Evolutionary conservation across 2,888 invertebrate species (phyloP), one percentile per base, ranked within the genome.

Genomic region (Scaptomyza cyrtandrae): DNA sequence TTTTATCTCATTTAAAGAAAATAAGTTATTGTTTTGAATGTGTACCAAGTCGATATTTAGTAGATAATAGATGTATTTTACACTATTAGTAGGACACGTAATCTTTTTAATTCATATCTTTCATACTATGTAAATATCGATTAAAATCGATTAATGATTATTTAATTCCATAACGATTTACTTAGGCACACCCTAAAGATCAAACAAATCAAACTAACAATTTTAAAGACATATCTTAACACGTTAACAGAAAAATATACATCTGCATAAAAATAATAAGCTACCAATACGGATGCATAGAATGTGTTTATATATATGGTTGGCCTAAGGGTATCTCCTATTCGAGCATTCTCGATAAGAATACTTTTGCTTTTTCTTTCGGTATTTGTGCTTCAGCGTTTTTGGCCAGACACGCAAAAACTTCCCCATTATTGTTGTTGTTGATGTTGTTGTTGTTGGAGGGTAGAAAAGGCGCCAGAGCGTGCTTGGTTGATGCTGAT

Each of bases 331-430:
- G 39, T 39, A 16, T 1, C 52, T 9, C 0, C 11, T 0, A 27
- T 11, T 39, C 27, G 0, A 6, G 14, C 11, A 37, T n/a, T n/a
- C 11, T 24, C 14, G 0, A 7, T n/a, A 11, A 14, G 6, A 24
- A 37, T 1, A n/a, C 24, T 37, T 1, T 27, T n/a, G 37, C 6
- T 33, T 37, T 5, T 33, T 33, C 5, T 1, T 24, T 24, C 4
- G 24, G 24, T 24, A 24, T 24, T 24, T 35, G 56, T 24, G 24
- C 35, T 71, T 52, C 48, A 64, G 64, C 66, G 71, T 72, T 80
- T 71, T 71, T 78, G 68, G 88, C 88, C 77, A 84, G 86, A 83
- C 84, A 86, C 71, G 75, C 75, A 86, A 83, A 86, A 85, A 86
- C 76, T 75, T 80, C 71, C 67, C 74, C 58, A 50, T 33, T 35